phyloP scores from a whole-genome alignment of 2,113 vertebrate species.

The Dipodomys spectabilis region DNA sequence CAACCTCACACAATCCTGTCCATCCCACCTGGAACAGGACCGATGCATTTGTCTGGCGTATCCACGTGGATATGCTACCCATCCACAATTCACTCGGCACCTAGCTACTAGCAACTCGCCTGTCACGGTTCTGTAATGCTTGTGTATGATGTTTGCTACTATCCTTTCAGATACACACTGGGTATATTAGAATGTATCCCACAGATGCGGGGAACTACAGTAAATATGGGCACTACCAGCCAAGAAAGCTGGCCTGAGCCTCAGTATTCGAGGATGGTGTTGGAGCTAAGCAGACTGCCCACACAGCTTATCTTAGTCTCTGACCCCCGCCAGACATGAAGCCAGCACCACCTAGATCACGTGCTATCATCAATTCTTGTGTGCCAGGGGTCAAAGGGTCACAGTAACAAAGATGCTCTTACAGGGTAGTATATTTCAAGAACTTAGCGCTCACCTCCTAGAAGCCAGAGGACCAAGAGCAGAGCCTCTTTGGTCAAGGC shows the following conservation, averaged over 20 bases:
- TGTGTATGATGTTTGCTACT: neutral
- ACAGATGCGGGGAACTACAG: fast-evolving
- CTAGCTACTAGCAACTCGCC: too few relatives aligned
- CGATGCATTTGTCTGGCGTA: fast-evolving
- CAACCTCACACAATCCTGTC: neutral
- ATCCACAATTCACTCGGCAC: too few relatives aligned
- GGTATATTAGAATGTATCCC: neutral
- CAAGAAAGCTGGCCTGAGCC: neutral
- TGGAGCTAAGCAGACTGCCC: neutral
- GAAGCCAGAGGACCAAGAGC: neutral
- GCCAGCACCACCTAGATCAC: fast-evolving
- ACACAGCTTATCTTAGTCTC: fast-evolving
- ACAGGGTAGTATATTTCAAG: neutral
- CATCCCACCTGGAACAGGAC: neutral
- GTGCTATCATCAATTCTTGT: neutral
- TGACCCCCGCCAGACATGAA: neutral
- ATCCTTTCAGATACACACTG: neutral
- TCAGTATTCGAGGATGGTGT: too few relatives aligned
- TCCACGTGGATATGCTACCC: too few relatives aligned
- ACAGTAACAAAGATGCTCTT: neutral
- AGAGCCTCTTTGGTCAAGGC: neutral
- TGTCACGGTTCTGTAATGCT: neutral
- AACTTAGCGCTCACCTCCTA: neutral
- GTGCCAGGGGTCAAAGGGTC: neutral
- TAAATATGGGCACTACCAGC: fast-evolving